These are phyloP conservation scores for Chromoteleia sp. DNA, from an alignment of 2,888 invertebrate genomes.

Conservation along the genomic window DNA sequence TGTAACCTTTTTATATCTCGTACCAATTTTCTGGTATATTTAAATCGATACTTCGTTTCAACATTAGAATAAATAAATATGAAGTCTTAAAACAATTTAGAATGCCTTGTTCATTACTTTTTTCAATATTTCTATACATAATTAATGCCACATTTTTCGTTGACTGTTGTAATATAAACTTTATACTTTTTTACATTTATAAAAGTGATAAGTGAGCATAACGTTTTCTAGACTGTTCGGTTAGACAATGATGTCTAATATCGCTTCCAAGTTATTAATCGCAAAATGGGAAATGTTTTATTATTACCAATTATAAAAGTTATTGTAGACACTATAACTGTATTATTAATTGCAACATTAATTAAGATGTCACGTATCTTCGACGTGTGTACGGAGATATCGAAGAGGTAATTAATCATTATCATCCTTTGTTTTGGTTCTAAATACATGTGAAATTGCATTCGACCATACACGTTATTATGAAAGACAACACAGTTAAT, in stretches of 20 bases:
- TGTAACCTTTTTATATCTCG: not conserved
- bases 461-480: conserved; percentile 17
- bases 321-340: not conserved
- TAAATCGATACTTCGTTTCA: conserved; percentile 2
- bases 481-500: conserved; percentile 2
- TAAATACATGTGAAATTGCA: conserved; percentile 7
- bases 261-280: not conserved
- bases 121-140: not conserved
- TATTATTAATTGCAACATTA: conserved; percentile 12
- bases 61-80: not conserved
- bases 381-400: not conserved
- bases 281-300: conserved; percentile 2
- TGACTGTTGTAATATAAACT: not conserved
- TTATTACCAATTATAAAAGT: conserved; percentile 5
- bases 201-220: not conserved
- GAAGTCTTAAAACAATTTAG: not conserved
- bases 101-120: not conserved
- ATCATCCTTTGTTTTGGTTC: conserved; percentile 8
- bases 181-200: not conserved
- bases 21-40: not conserved
- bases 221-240: not conserved
- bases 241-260: not conserved
- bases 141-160: no score
- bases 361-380: conserved; percentile 7
- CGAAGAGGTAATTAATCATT: conserved; percentile 12